phyloP scores from a whole-genome alignment of 2,113 vertebrate species.

The Bujurquina vittata region DNA sequence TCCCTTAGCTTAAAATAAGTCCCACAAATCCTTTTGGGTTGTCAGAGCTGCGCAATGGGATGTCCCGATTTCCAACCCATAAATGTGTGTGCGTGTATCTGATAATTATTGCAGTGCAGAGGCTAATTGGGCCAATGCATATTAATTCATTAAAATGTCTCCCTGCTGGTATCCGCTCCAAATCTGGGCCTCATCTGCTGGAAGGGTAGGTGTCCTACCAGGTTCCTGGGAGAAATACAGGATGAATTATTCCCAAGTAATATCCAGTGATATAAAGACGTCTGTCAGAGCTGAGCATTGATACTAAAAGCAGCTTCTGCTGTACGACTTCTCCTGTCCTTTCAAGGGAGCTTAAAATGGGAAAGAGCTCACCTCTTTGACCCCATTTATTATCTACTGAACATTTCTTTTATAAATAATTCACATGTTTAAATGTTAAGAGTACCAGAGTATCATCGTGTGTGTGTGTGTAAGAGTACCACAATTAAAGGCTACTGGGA shows the following conservation, averaged over 20 bases:
- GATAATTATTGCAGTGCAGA: constrained; percentile 77
- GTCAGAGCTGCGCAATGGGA: constrained; percentile 61
- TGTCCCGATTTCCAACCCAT: constrained; percentile 70
- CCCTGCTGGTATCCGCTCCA: constrained; percentile 74
- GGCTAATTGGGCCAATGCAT: constrained; percentile 82
- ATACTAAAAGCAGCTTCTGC: constrained; percentile 22
- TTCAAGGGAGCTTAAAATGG: constrained; percentile 23
- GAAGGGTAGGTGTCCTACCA: constrained; percentile 53
- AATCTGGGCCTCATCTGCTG: constrained; percentile 75
- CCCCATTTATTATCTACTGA: background rate
- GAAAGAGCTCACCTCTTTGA: background rate
- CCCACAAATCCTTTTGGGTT: constrained; percentile 74
- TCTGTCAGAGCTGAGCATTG: constrained; percentile 29
- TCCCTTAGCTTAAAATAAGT: constrained; percentile 78
- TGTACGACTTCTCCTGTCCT: background rate
- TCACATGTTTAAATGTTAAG: background rate
- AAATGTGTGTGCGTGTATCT: constrained; percentile 47
- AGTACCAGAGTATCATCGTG: background rate
- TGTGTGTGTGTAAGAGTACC: constrained; percentile 7
- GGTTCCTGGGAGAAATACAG: constrained; percentile 62
- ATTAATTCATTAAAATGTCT: constrained; percentile 82
- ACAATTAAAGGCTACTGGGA: constrained; percentile 11
- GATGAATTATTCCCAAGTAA: constrained; percentile 58
- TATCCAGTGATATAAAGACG: constrained; percentile 41
- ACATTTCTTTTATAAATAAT: background rate